phyloP scores from a whole-genome alignment of 2,888 invertebrate genomes.

The Eristalis intricaria region DNA sequence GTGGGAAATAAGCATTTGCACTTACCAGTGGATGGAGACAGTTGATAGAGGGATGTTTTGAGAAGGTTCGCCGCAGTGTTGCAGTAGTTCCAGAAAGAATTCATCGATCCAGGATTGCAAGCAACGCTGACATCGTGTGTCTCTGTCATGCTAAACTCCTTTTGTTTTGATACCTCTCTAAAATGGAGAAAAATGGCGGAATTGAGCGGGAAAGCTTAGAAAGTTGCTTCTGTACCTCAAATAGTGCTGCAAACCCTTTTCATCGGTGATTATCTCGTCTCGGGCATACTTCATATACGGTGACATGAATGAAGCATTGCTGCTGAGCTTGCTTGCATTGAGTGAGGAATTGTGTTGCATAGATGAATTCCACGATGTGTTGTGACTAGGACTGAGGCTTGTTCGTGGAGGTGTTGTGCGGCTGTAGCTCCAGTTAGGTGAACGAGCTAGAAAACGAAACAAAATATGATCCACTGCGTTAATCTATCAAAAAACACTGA shows the following conservation, averaged over 20 bases:
- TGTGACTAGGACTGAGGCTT: slow-evolving; percentile 76
- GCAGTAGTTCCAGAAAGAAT: slow-evolving; percentile 81
- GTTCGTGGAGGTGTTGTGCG: slow-evolving; percentile 76
- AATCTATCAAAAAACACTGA: too few relatives aligned
- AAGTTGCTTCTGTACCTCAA: slow-evolving; percentile 76
- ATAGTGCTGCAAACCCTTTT: slow-evolving; percentile 81
- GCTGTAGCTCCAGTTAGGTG: slow-evolving; percentile 76
- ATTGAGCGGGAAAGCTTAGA: background rate
- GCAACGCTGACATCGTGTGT: slow-evolving; percentile 74
- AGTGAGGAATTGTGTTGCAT: slow-evolving; percentile 76
- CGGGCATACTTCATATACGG: slow-evolving; percentile 77
- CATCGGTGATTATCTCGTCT: slow-evolving; percentile 82
- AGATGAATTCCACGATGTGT: slow-evolving; percentile 76
- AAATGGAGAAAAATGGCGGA: background rate
- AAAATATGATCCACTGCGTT: too few relatives aligned
- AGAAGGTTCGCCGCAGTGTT: slow-evolving; percentile 79
- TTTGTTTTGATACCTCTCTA: slow-evolving; percentile 75
- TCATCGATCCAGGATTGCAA: slow-evolving; percentile 75
- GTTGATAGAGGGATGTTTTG: slow-evolving; percentile 80
- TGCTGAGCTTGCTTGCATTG: slow-evolving; percentile 76
- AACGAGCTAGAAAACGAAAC: slow-evolving; percentile 47
- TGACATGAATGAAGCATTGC: slow-evolving; percentile 77
- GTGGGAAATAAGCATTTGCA: background rate
- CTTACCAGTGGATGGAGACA: slow-evolving; percentile 78
- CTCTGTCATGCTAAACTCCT: slow-evolving; percentile 76